These are phyloP conservation scores for Leptinotarsa juncta DNA, from an alignment of 2,888 invertebrate genomes.

Conservation along the genomic window DNA sequence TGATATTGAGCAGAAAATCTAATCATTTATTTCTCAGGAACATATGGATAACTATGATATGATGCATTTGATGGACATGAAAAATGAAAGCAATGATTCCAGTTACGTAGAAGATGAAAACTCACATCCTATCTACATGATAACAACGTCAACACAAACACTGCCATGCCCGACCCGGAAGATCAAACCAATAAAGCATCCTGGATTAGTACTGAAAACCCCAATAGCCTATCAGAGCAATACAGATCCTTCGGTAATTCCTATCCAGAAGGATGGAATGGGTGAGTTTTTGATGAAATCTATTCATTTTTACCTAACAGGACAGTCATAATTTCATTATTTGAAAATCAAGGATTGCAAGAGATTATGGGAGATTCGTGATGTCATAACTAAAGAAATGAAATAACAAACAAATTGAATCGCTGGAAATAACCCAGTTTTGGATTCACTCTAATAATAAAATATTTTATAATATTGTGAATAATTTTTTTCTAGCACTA, in stretches of 20 bases:
- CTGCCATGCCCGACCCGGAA: constrained; percentile 70
- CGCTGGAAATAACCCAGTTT: no score
- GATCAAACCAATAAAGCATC: constrained; percentile 80
- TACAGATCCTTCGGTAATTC: constrained; percentile 86
- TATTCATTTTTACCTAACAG: neutral
- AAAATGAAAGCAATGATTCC: constrained; percentile 64
- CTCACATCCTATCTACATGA: constrained; percentile 65
- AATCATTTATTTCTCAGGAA: constrained; percentile 52
- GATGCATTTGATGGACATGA: constrained; percentile 63
- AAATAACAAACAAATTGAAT: no score
- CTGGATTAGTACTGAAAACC: constrained; percentile 79
- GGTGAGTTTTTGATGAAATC: constrained; percentile 70
- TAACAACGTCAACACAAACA: constrained; percentile 70
- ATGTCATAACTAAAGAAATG: no score
- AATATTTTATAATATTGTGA: no score
- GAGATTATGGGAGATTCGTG: no score
- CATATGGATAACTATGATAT: constrained; percentile 65
- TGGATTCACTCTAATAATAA: no score
- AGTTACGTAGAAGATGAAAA: constrained; percentile 68
- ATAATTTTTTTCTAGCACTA: no score
- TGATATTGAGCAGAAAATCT: no score
- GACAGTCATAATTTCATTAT: no score
- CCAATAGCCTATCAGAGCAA: constrained; percentile 83
- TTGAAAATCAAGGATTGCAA: no score
- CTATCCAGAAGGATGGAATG: constrained; percentile 89